Conservation (phyloP, 2,113 vertebrate genomes). For the Thermophis baileyi region DNA sequence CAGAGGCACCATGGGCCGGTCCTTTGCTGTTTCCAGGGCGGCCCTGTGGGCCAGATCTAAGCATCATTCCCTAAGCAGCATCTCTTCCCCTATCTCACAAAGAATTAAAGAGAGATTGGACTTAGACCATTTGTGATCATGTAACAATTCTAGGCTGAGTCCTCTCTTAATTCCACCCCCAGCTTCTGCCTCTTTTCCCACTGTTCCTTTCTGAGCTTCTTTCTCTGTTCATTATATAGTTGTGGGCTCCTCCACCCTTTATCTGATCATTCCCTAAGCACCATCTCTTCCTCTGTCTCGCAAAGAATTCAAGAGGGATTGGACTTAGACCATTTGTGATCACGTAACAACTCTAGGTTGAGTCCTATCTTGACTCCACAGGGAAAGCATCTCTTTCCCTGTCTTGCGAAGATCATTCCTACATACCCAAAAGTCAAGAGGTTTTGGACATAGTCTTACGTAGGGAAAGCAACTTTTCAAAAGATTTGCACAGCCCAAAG, state of each 20-base stretch:
- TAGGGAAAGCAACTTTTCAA: background rate
- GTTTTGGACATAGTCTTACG: background rate
- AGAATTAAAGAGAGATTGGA: no score
- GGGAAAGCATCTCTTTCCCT: background rate
- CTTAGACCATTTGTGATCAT: background rate
- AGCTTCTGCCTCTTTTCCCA: background rate
- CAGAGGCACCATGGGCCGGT: no score
- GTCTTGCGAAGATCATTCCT: background rate
- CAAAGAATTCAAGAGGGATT: no score
- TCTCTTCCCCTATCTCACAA: no score
- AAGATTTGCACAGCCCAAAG: background rate
- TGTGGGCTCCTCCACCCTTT: background rate
- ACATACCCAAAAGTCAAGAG: background rate
- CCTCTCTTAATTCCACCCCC: background rate
- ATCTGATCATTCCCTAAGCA: background rate
- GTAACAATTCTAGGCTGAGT: background rate
- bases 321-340: no score
- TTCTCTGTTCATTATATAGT: background rate
- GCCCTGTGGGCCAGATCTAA: no score
- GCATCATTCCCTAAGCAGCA: no score
- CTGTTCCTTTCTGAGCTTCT: background rate
- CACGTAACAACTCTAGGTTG: no score
- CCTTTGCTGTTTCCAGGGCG: no score
- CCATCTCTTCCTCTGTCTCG: background rate
- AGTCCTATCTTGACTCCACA: no score